Evolutionary conservation across 2,113 vertebrate species (phyloP), one percentile per base, ranked within the genome.

Genomic region (Aix galericulata): DNA sequence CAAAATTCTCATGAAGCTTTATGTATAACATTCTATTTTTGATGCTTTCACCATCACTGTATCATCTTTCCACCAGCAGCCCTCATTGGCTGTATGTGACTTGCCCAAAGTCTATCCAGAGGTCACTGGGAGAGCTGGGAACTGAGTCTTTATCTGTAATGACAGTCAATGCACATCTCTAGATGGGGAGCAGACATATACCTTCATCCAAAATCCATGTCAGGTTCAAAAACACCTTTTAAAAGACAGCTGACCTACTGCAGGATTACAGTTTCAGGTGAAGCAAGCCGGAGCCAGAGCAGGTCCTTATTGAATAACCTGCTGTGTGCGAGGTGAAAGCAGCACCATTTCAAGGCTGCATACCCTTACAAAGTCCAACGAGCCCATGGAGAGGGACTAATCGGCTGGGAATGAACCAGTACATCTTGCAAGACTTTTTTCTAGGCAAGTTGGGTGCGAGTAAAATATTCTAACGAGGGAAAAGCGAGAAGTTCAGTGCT

Each of bases 281-380:
- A 94, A 94, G 78, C 32, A 36, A 93, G 67, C 52, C 80, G 82
- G 88, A 94, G 86, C 79, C 72, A 27, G 86, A 92, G 81, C 89
- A 68, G 88, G 78, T 92, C 95, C 94, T 95, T 87, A 82, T 50
- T 44, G 91, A 95, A 89, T 69, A 94, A 94, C 93, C 87, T 75
- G 83, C 93, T 93, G 74, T 71, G 89, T 88, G 94, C 36, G 53
- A 93, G 96, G 93, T 94, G 93, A 91, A 96, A 94, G 95, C 83
- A 88, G 86, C 80, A 93, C 34, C 38, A 62, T 95, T 95, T 92
- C 80, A 84, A 93, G 95, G 80, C 92, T 88, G 48, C 2, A 3
- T 64, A n/a, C 8, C 15, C 80, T 96, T 76, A 95, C 77, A 73
- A 82, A 89, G 55, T 62, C 86, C 73, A 62, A 18, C n/a, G 44